Conservation (phyloP, 2,113 vertebrate species). For the Halichoeres trimaculatus region DNA sequence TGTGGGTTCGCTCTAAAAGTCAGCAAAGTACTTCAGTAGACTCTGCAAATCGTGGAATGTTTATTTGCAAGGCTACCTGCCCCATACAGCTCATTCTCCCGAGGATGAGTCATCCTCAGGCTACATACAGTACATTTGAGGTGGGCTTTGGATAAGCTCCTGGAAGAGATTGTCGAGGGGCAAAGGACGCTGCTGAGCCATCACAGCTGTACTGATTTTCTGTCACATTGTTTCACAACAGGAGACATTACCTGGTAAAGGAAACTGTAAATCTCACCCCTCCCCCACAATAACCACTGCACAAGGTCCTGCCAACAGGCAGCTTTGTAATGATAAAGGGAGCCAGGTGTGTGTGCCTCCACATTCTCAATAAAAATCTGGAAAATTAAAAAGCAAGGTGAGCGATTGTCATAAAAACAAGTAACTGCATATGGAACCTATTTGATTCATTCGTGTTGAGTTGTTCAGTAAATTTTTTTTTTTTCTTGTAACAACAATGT, state of each 20-base stretch:
- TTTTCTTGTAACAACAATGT: background rate
- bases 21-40: conserved; percentile 63
- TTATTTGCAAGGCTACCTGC: conserved; percentile 81
- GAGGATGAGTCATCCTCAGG: conserved; percentile 83
- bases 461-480: background rate
- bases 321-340: conserved; percentile 55
- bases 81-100: conserved; percentile 70
- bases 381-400: background rate
- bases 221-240: conserved; percentile 82
- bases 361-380: conserved; percentile 13
- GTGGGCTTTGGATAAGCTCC: conserved; percentile 72
- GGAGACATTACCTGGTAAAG: conserved; percentile 77
- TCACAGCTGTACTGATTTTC: conserved; percentile 80
- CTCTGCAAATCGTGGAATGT: conserved; percentile 72
- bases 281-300: conserved; percentile 51
- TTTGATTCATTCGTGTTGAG: background rate
- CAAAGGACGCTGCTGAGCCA: conserved; percentile 75
- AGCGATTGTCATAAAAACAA: background rate
- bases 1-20: conserved; percentile 63
- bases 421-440: background rate
- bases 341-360: conserved; percentile 52
- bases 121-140: conserved; percentile 73
- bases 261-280: conserved; percentile 73
- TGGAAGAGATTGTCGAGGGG: conserved; percentile 68
- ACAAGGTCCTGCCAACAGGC: conserved; percentile 66